These are phyloP conservation scores for Rutilus rutilus DNA, from an alignment of 2,113 vertebrate species.

Conservation along the genomic window DNA sequence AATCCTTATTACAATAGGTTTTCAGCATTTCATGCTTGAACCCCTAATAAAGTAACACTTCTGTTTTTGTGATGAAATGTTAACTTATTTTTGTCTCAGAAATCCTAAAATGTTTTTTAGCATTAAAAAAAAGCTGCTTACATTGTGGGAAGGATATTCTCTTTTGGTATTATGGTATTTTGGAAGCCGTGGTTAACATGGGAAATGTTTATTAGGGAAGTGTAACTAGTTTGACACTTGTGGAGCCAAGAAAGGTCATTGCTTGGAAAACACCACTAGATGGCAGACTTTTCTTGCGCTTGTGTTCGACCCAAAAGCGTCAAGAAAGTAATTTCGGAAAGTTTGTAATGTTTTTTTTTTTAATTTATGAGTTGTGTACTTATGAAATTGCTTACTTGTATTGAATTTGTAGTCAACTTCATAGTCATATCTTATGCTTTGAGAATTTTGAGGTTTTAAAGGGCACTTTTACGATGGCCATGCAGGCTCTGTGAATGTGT, in stretches of 20 bases:
- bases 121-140: neutral
- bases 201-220: neutral
- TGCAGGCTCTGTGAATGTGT: neutral
- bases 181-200: neutral
- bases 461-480: neutral
- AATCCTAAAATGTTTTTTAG: neutral
- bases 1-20: no score
- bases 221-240: neutral
- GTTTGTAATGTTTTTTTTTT: neutral
- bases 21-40: no score
- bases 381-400: neutral
- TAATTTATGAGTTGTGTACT: neutral
- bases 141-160: neutral
- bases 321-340: neutral
- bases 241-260: neutral
- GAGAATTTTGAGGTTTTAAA: neutral
- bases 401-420: neutral
- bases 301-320: neutral
- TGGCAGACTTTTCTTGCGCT: slow-evolving; percentile 19
- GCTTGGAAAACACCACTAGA: slow-evolving; percentile 36
- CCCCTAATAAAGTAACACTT: neutral
- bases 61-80: neutral
- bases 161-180: neutral
- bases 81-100: neutral
- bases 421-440: neutral